Evolutionary conservation across 2,888 invertebrate genomes (phyloP).

Genomic region (Germaria angustata): DNA sequence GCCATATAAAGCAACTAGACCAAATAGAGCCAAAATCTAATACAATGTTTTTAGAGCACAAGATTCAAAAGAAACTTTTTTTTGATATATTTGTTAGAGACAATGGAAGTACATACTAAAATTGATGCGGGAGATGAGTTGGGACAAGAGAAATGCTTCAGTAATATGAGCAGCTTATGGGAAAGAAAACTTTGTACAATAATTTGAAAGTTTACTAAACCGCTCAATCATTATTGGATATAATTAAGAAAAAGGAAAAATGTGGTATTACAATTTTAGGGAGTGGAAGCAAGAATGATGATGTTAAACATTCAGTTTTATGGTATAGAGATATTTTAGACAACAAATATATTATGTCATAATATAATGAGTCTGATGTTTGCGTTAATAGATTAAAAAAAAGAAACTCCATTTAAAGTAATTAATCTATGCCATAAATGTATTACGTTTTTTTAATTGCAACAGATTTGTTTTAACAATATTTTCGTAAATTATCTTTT

Average conservation of each 20-base stretch:
- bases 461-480: too few relatives aligned
- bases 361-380: not conserved
- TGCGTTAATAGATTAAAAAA: not conserved
- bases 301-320: not conserved
- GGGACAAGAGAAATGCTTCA: not conserved
- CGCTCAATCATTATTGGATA: not conserved
- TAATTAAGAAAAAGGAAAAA: not conserved
- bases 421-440: too few relatives aligned
- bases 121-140: not conserved
- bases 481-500: too few relatives aligned
- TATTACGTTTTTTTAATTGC: too few relatives aligned
- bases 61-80: not conserved
- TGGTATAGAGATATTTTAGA: not conserved
- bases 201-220: not conserved
- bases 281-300: constrained; percentile 2
- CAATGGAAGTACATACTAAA: not conserved
- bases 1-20: not conserved
- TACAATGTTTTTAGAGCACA: not conserved
- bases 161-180: not conserved
- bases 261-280: not conserved
- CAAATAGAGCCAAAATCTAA: not conserved
- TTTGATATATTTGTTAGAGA: constrained; percentile 4
- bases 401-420: not conserved
- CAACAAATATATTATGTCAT: not conserved
- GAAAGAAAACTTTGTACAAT: not conserved